Evolutionary conservation across 2,797 vertebrate genomes (phyloP).

Genomic region (Lemur catta): DNA sequence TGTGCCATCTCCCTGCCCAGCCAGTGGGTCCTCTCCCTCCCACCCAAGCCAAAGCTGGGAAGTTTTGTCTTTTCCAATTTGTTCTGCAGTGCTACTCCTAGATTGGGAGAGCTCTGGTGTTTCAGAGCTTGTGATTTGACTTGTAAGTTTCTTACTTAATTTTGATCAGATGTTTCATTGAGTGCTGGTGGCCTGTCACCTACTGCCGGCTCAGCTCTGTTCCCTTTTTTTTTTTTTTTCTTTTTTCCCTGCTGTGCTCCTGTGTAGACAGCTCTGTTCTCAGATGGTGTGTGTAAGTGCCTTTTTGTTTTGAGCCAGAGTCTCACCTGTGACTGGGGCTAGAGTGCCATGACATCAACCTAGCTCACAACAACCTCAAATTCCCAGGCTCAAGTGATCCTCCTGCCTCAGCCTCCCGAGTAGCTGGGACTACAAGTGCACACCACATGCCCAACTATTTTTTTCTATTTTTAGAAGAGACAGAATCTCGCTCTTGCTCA

Average conservation of each 20-base stretch:
- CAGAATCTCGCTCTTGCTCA: too few relatives aligned
- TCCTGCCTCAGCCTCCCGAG: too few relatives aligned
- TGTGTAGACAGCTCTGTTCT: not conserved
- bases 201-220: not conserved
- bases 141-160: not conserved
- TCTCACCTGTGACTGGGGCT: too few relatives aligned
- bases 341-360: too few relatives aligned
- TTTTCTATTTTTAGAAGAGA: too few relatives aligned
- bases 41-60: not conserved
- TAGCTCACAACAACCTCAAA: too few relatives aligned
- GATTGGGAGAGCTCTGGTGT: accelerated
- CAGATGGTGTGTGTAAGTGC: not conserved
- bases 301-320: too few relatives aligned
- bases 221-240: not conserved
- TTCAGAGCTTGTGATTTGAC: not conserved
- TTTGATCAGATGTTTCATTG: not conserved
- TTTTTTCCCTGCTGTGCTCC: too few relatives aligned
- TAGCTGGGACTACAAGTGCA: too few relatives aligned
- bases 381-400: too few relatives aligned
- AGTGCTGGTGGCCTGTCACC: not conserved
- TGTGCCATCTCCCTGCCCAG: not conserved
- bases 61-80: not conserved
- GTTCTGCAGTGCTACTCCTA: not conserved
- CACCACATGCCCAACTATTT: too few relatives aligned
- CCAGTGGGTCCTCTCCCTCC: not conserved